Evolutionary conservation across 2,888 invertebrate genomes (phyloP).

Genomic region (Aporophyla nigra): DNA sequence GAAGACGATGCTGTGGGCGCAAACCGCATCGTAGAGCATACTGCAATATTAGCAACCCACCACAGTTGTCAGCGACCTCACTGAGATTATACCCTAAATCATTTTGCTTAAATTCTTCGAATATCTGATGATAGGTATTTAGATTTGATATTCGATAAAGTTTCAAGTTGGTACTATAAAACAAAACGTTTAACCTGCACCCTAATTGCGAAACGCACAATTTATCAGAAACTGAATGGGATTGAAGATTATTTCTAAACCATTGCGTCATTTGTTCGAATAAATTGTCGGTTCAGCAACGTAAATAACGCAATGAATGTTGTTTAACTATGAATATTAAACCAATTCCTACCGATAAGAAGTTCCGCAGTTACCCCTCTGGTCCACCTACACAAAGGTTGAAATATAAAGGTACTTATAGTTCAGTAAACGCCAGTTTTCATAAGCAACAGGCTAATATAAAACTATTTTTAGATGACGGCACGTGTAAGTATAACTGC

Average conservation of each 20-base stretch:
- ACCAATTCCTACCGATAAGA: too few relatives aligned
- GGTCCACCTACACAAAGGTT: conserved; percentile 5
- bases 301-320: too few relatives aligned
- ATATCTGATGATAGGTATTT: not conserved
- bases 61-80: not conserved
- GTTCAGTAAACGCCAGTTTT: not conserved
- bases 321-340: too few relatives aligned
- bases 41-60: not conserved
- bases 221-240: too few relatives aligned
- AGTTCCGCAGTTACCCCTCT: too few relatives aligned
- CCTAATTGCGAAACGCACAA: too few relatives aligned
- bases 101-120: not conserved
- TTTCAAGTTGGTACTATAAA: not conserved
- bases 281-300: too few relatives aligned
- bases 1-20: not conserved
- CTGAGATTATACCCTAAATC: not conserved
- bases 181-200: not conserved
- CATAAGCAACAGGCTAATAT: not conserved
- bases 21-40: not conserved
- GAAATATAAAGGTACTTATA: conserved; percentile 1
- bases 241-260: too few relatives aligned
- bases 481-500: conserved; percentile 13
- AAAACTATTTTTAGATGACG: conserved; percentile 8
- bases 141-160: not conserved
- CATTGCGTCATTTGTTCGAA: too few relatives aligned